Evolutionary conservation across 2,797 vertebrate genomes (phyloP).

Genomic region (Rhinatrema bivittatum): DNA sequence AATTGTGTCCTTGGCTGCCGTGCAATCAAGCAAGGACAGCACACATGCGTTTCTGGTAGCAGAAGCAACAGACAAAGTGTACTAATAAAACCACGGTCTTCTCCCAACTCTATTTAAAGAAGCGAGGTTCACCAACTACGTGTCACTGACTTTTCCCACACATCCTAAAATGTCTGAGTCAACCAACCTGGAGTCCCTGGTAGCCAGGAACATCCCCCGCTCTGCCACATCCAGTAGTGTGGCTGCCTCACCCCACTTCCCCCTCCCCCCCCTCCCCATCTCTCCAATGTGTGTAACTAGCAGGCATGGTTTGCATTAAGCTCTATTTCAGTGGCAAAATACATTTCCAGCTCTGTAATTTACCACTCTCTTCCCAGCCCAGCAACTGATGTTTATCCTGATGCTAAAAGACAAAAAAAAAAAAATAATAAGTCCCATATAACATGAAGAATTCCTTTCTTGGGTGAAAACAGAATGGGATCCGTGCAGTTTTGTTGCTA

Average conservation of each 20-base stretch:
- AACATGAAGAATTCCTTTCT: background rate
- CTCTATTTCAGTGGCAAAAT: slow-evolving; percentile 17
- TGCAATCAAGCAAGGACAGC: background rate
- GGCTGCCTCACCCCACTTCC: too few relatives aligned
- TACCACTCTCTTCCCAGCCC: slow-evolving; percentile 14
- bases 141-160: slow-evolving; percentile 18
- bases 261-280: too few relatives aligned
- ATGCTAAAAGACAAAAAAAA: too few relatives aligned
- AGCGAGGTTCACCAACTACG: slow-evolving; percentile 20
- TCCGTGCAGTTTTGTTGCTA: background rate
- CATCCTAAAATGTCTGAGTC: background rate
- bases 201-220: background rate
- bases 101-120: slow-evolving; percentile 18
- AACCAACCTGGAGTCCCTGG: background rate
- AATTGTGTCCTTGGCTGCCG: slow-evolving; percentile 9
- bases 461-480: too few relatives aligned
- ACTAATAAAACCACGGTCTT: slow-evolving; percentile 10
- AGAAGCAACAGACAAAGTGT: slow-evolving; percentile 7
- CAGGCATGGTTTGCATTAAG: slow-evolving; percentile 18
- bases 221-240: background rate
- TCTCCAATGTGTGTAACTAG: slow-evolving; percentile 14
- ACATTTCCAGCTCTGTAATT: slow-evolving; percentile 23
- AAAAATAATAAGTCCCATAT: slow-evolving; percentile 2
- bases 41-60: background rate
- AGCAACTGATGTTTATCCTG: slow-evolving; percentile 3